Base-by-base conservation (phyloP, 2,888 invertebrate genomes). In the Craniophora ligustri region DNA sequence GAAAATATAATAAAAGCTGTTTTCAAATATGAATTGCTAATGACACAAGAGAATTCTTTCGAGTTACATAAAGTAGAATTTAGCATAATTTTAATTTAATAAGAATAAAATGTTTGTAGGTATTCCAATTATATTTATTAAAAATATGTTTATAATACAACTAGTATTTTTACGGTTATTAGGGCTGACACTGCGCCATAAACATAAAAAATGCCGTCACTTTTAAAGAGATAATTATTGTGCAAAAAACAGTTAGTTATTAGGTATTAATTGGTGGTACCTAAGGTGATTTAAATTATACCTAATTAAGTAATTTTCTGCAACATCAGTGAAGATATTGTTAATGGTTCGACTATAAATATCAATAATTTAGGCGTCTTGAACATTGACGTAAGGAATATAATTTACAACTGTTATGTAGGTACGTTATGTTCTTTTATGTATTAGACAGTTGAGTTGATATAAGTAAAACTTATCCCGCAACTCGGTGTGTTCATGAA, bases 401-500 rank as follows among this genome's bases (percentile, higher is more conserved):
- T n/a, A n/a, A 41, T 57, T 14, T 59, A 40, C 1, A 5, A 21
- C 26, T 41, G 31, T 47, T n/a, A n/a, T n/a, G n/a, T n/a, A n/a
- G n/a, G n/a, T n/a, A n/a, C n/a, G n/a, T n/a, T n/a, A n/a, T n/a
- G n/a, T n/a, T n/a, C n/a, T n/a, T n/a, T 45, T 54, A 54, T 61
- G 14, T 61, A 44, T 55, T 32, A 62, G 8, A 38, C 21, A 45
- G 40, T 44, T 48, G 19, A 50, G 30, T 57, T 40, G 21, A 67
- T 71, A 67, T 73, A 72, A 67, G 74, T 67, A 69, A 71, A 77
- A 73, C 56, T 78, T 71, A 62, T 51, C 53, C 61, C 45, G 54
- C 62, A 67, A 75, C 72, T 78, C 72, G 71, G 70, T 76, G 65
- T 80, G 75, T 81, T 84, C 83, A 85, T 84, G 82, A 85, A 83